A percentile compares a stretch with the other conserved stretches of the same genome.
These are phyloP conservation scores for Ptilodon capucinus DNA, from an alignment of 2,888 invertebrate species.

Conservation along the genomic window DNA sequence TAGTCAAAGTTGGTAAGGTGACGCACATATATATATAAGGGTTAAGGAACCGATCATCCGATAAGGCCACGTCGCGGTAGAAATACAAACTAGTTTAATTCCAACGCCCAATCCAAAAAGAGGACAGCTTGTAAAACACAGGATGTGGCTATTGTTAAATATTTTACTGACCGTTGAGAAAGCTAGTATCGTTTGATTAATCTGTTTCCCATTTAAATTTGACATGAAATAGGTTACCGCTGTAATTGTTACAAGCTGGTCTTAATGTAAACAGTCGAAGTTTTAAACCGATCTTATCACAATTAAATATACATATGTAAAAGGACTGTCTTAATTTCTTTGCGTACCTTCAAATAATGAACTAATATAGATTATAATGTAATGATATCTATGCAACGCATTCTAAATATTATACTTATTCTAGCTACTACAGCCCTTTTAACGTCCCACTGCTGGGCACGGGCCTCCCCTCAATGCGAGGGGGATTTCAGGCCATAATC, in stretches of 20 bases:
- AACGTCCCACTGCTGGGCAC: no score
- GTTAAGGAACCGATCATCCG: conserved; percentile 71
- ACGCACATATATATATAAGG: conserved; percentile 68
- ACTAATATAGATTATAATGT: neutral
- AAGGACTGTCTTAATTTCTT: conserved; percentile 13
- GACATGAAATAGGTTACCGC: conserved; percentile 65
- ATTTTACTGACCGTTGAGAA: conserved; percentile 67
- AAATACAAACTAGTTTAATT: conserved; percentile 76
- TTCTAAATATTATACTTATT: neutral
- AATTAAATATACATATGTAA: conserved; percentile 8
- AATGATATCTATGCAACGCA: neutral
- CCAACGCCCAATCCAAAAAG: conserved; percentile 63
- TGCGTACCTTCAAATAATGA: conserved; percentile 4
- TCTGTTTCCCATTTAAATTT: conserved; percentile 73
- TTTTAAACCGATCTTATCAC: conserved; percentile 29
- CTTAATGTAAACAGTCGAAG: conserved; percentile 58
- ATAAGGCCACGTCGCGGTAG: conserved; percentile 66
- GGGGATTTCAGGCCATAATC: no score
- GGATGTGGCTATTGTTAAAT: conserved; percentile 71
- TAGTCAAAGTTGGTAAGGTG: conserved; percentile 58
- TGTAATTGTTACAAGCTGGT: conserved; percentile 64
- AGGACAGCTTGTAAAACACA: conserved; percentile 68
- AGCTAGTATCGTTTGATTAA: conserved; percentile 75
- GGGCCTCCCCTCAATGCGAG: no score
- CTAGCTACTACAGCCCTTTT: no score